These are phyloP conservation scores for Chrysolina americana DNA, from an alignment of 2,888 invertebrate species.

Conservation along the genomic window DNA sequence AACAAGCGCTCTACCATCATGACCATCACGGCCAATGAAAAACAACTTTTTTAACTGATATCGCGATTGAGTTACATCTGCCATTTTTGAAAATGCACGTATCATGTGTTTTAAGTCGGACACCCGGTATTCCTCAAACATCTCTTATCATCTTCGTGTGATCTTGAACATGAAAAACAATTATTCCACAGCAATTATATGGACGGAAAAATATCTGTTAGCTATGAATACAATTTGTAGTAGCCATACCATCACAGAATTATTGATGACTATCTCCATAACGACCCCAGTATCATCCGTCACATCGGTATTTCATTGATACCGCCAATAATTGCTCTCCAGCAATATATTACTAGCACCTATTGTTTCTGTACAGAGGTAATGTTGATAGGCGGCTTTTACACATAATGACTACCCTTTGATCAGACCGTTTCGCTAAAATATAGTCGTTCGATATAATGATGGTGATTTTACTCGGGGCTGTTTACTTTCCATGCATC, in stretches of 20 bases:
- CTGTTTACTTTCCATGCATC: background rate
- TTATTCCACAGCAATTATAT: too few relatives aligned
- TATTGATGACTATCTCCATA: background rate
- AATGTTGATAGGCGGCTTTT: conserved; percentile 5
- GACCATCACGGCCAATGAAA: too few relatives aligned
- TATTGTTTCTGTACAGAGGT: background rate
- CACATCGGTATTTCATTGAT: background rate
- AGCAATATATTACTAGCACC: background rate
- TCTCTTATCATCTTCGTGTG: too few relatives aligned
- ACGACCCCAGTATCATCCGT: background rate
- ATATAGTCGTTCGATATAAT: conserved; percentile 10
- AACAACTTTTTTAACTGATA: too few relatives aligned
- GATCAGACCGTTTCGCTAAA: conserved; percentile 2
- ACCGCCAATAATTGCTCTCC: background rate
- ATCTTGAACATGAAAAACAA: too few relatives aligned
- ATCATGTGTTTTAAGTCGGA: too few relatives aligned
- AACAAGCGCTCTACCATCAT: too few relatives aligned
- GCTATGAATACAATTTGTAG: too few relatives aligned
- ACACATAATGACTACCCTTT: conserved; percentile 14
- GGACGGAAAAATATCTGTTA: too few relatives aligned
- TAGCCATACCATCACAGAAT: background rate
- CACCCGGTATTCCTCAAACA: too few relatives aligned
- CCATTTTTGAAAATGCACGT: too few relatives aligned
- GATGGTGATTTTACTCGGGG: background rate
- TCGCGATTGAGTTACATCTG: too few relatives aligned